Percentiles rank a stretch among this genome's conserved stretches.
phyloP scores from a whole-genome alignment of 2,797 vertebrate genomes.

The Rhinoraja longicauda region DNA sequence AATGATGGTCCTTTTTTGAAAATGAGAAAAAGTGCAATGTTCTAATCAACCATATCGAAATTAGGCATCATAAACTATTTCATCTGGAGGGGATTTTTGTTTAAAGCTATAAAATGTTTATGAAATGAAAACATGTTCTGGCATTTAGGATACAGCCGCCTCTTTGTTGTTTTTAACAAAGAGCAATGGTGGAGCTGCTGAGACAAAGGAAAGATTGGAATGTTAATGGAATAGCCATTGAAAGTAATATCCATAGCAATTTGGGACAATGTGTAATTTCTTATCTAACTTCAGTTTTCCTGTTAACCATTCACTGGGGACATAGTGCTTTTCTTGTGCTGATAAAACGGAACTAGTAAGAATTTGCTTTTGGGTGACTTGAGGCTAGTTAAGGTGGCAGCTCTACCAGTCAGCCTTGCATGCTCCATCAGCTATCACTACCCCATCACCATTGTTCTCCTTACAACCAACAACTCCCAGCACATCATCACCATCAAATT shows the following conservation, averaged over 20 bases:
- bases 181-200: background rate
- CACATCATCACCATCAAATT: too few relatives aligned
- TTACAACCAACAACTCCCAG: too few relatives aligned
- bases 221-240: background rate
- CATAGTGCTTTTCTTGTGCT: background rate
- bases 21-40: background rate
- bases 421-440: too few relatives aligned
- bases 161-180: slow-evolving; percentile 18
- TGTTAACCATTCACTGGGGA: background rate
- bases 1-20: background rate
- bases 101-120: background rate
- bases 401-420: background rate
- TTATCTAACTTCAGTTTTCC: slow-evolving; percentile 12
- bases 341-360: background rate
- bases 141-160: background rate
- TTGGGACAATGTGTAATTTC: background rate
- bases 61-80: background rate
- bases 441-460: too few relatives aligned
- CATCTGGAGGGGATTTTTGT: background rate
- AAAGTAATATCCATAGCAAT: background rate
- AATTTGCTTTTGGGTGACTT: background rate
- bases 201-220: background rate
- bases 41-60: background rate
- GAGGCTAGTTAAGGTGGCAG: background rate
- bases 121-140: background rate